Evolutionary conservation across 2,888 invertebrate species (phyloP).

Genomic region (Eristalis pertinax): DNA sequence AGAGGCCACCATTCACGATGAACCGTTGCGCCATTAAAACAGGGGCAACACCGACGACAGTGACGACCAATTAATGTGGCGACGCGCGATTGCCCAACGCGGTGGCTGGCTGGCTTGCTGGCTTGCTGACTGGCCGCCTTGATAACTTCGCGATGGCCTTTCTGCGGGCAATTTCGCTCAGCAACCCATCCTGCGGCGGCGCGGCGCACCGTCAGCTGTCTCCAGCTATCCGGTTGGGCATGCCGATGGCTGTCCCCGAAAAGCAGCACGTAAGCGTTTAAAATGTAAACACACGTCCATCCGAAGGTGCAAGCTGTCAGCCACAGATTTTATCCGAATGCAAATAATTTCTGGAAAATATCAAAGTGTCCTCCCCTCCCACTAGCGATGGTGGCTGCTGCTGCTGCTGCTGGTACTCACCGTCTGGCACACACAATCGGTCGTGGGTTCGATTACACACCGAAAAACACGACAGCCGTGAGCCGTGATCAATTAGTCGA

Average conservation of each 20-base stretch:
- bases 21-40: conserved; percentile 12
- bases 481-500: conserved; percentile 71
- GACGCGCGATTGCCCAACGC: conserved; percentile 19
- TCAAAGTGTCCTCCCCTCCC: conserved; percentile 59
- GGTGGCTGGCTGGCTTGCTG: not conserved
- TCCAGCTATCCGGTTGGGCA: conserved; percentile 7
- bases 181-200: conserved; percentile 29
- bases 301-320: conserved; percentile 20
- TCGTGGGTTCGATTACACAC: conserved; percentile 72
- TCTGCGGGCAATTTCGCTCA: conserved; percentile 20
- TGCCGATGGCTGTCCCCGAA: conserved; percentile 30
- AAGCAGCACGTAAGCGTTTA: conserved; percentile 44
- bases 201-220: conserved; percentile 14
- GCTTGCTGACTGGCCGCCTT: conserved; percentile 21
- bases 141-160: conserved; percentile 51
- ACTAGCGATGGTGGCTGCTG: not conserved
- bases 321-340: conserved; percentile 66
- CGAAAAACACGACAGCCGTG: conserved; percentile 71
- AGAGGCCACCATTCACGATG: conserved; percentile 20
- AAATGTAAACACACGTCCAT: conserved; percentile 49
- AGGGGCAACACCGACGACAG: not conserved
- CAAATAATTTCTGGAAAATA: conserved; percentile 70
- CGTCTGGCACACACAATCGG: conserved; percentile 50
- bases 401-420: not conserved
- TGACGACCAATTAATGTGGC: conserved; percentile 27